Evolutionary conservation across 2,113 vertebrate genomes (phyloP).

Genomic region (Galeopterus variegatus): DNA sequence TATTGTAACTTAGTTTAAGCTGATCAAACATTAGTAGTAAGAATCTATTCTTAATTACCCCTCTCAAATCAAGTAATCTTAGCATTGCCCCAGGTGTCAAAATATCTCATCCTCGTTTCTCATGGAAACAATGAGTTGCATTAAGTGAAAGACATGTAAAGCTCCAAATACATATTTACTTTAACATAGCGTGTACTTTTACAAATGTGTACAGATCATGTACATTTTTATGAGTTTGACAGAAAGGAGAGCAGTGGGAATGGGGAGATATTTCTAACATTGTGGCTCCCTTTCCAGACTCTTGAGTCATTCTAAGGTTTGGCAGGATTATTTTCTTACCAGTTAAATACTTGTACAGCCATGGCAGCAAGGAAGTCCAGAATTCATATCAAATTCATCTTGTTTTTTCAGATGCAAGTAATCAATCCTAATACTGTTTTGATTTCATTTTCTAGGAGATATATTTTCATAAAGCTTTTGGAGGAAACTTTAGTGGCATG

Average conservation of each 20-base stretch:
- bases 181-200: slow-evolving; percentile 69
- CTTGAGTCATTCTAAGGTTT: slow-evolving; percentile 52
- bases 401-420: slow-evolving; percentile 77
- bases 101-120: slow-evolving; percentile 71
- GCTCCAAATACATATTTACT: slow-evolving; percentile 47
- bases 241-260: slow-evolving; percentile 65
- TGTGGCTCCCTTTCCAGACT: slow-evolving; percentile 61
- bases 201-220: slow-evolving; percentile 35
- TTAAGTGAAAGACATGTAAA: slow-evolving; percentile 56
- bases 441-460: slow-evolving; percentile 71
- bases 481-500: slow-evolving; percentile 46
- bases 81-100: slow-evolving; percentile 77
- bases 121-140: slow-evolving; percentile 68
- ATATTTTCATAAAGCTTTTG: slow-evolving; percentile 70
- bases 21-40: slow-evolving; percentile 63
- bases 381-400: slow-evolving; percentile 73
- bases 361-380: slow-evolving; percentile 64
- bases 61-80: slow-evolving; percentile 71
- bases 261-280: slow-evolving; percentile 62
- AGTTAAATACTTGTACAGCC: slow-evolving; percentile 54
- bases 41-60: slow-evolving; percentile 82
- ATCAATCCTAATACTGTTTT: slow-evolving; percentile 77
- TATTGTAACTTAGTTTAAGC: slow-evolving; percentile 62
- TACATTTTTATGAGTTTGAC: slow-evolving; percentile 72
- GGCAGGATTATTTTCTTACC: slow-evolving; percentile 77